A percentile compares a stretch with the other conserved stretches of the same genome.
These are phyloP conservation scores for Notoglanidium macrostoma DNA, from an alignment of 2,797 vertebrate genomes.

Conservation along the genomic window DNA sequence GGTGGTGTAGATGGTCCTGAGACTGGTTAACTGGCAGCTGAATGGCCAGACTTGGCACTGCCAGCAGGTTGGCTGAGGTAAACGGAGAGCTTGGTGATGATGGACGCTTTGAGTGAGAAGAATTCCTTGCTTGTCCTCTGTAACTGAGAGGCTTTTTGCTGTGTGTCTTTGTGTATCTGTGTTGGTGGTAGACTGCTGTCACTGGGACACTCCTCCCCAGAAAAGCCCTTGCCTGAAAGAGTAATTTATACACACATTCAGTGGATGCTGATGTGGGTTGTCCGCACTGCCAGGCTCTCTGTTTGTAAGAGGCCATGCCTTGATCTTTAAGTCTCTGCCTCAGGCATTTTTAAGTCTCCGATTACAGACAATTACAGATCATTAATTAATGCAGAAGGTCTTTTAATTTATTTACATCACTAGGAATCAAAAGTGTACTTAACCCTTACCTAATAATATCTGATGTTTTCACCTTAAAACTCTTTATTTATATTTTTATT, in stretches of 20 bases:
- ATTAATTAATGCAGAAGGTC: conserved; percentile 19
- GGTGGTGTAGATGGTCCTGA: conserved; percentile 13
- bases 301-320: conserved; percentile 15
- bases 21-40: conserved; percentile 45
- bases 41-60: conserved; percentile 55
- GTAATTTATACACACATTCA: conserved; percentile 30
- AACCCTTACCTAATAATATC: neutral
- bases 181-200: conserved; percentile 34
- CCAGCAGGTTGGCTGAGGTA: conserved; percentile 51
- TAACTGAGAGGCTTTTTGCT: conserved; percentile 50
- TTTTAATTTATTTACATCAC: neutral
- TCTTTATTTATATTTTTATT: neutral
- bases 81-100: conserved; percentile 54
- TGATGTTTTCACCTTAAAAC: neutral
- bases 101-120: conserved; percentile 39
- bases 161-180: conserved; percentile 43
- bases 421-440: neutral
- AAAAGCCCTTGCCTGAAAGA: conserved; percentile 33
- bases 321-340: conserved; percentile 5
- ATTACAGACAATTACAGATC: neutral
- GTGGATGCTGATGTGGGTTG: conserved; percentile 16
- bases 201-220: conserved; percentile 35
- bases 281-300: conserved; percentile 1
- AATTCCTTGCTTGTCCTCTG: conserved; percentile 61
- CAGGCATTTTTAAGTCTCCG: conserved; percentile 14